A percentile compares a stretch with the other conserved stretches of the same genome.
phyloP scores from a whole-genome alignment of 2,113 vertebrate species.

The Xenopus laevis region DNA sequence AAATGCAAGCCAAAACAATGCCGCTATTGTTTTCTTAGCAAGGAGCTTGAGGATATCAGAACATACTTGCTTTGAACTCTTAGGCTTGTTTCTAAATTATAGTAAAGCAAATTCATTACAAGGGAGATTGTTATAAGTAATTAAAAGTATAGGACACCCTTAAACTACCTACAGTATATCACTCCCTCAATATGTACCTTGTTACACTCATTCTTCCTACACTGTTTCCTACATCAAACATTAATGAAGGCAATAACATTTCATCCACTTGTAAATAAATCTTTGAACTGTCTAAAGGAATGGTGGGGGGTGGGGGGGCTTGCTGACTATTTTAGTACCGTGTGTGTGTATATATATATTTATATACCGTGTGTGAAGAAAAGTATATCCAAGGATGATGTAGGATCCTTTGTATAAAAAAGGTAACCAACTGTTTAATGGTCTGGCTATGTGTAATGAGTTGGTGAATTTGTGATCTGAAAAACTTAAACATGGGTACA shows the following conservation, averaged over 20 bases:
- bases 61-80: slow-evolving; percentile 34
- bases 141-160: slow-evolving; percentile 1
- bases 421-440: no score
- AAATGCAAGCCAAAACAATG: slow-evolving; percentile 23
- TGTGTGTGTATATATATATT: no score
- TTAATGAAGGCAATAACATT: background rate
- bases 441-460: no score
- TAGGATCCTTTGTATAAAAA: no score
- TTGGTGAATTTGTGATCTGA: no score
- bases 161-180: background rate
- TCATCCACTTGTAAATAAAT: no score
- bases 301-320: no score
- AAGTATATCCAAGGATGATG: no score
- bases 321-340: no score
- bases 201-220: background rate
- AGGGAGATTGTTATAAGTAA: background rate
- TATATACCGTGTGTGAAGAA: no score
- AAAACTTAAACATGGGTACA: no score
- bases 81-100: background rate
- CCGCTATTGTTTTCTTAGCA: slow-evolving; percentile 14
- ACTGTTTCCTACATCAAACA: background rate
- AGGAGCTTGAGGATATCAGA: slow-evolving; percentile 8
- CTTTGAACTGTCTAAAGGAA: no score
- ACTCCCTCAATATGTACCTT: slow-evolving; percentile 1
- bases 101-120: slow-evolving; percentile 8